Percentiles rank a stretch among this genome's conserved stretches.
Evolutionary conservation across 2,797 vertebrate species (phyloP).

Genomic region (Macrochelys suwanniensis): DNA sequence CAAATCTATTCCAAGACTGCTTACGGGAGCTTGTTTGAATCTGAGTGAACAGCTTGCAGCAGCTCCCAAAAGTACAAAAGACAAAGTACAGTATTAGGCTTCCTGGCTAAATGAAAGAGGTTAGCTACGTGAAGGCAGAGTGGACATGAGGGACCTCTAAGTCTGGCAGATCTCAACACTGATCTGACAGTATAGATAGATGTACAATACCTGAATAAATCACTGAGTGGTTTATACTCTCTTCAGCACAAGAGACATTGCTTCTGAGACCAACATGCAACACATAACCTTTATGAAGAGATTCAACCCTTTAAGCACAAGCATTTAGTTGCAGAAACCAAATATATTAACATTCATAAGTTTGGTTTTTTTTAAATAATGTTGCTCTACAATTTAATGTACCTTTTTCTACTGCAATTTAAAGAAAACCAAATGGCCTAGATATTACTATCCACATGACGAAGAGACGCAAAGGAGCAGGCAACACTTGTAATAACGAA

Average conservation of each 20-base stretch:
- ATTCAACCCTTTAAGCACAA: too few relatives aligned
- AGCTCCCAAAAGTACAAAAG: not conserved
- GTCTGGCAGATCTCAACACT: not conserved
- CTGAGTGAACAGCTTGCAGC: not conserved
- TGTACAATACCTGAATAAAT: constrained; percentile 77
- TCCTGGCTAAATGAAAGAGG: not conserved
- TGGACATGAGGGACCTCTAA: not conserved
- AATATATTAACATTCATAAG: not conserved
- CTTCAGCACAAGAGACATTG: constrained; percentile 82
- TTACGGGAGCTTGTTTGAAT: not conserved
- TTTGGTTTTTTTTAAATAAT: not conserved
- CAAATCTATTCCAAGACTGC: not conserved
- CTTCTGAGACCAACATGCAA: constrained; percentile 76
- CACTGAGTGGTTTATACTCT: constrained; percentile 77
- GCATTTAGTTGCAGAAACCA: constrained; percentile 63
- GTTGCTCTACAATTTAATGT: not conserved
- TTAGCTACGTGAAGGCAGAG: not conserved
- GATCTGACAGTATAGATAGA: constrained; percentile 73
- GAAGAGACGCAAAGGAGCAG: not conserved
- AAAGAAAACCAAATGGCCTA: not conserved
- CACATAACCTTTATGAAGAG: too few relatives aligned
- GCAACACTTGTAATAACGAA: not conserved
- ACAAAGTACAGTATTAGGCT: not conserved
- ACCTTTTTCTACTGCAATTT: not conserved
- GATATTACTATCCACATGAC: fast-evolving